Conservation (phyloP, 1,140 invertebrate genomes). For the Callitettix versicolor region DNA sequence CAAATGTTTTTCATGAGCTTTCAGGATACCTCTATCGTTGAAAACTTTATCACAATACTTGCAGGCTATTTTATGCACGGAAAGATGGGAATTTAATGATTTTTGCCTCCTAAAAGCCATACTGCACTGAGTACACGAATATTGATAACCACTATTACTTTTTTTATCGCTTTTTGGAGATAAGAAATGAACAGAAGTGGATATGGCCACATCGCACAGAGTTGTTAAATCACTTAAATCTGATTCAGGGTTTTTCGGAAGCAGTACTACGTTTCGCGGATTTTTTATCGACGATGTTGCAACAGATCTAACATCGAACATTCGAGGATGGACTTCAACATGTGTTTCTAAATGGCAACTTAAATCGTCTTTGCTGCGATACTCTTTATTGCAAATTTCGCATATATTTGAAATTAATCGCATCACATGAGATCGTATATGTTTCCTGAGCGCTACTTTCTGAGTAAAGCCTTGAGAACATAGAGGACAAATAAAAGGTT, state of each 20-base stretch:
- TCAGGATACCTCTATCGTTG: conserved; percentile 15
- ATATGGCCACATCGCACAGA: conserved; percentile 23
- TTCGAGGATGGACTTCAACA: conserved; percentile 17
- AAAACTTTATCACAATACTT: conserved; percentile 19
- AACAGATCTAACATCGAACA: neutral
- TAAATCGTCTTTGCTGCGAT: conserved; percentile 17
- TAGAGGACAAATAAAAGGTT: conserved; percentile 29
- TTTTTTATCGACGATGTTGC: neutral
- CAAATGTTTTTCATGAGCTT: conserved; percentile 14
- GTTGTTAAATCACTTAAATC: conserved; percentile 22
- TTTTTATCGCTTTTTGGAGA: neutral
- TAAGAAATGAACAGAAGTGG: conserved; percentile 19
- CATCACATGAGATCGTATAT: conserved; percentile 34
- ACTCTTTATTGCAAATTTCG: conserved; percentile 17
- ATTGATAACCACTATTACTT: neutral
- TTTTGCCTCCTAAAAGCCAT: conserved; percentile 20
- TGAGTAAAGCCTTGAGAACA: conserved; percentile 28
- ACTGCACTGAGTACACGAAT: conserved; percentile 18
- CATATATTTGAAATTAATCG: conserved; percentile 14
- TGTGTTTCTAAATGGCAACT: conserved; percentile 20
- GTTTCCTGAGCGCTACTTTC: conserved; percentile 27
- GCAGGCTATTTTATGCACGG: conserved; percentile 16
- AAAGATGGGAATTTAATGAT: conserved; percentile 17
- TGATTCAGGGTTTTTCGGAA: conserved; percentile 5
- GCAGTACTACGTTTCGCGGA: neutral